Base-by-base conservation (phyloP, 1,140 invertebrate species). In the Lethocerus indicus region DNA sequence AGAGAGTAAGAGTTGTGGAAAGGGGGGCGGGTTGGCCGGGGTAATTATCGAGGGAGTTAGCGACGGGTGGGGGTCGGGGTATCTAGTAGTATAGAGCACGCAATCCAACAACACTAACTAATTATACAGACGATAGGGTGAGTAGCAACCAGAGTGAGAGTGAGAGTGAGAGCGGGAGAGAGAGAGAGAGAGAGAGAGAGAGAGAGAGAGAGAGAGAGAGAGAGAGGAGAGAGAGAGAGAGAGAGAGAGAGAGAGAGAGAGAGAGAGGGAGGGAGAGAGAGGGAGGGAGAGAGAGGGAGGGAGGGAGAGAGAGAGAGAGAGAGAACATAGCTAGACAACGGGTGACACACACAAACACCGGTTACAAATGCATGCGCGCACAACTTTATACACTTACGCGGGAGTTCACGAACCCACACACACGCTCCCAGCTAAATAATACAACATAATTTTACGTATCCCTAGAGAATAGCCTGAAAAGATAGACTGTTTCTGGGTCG, bases 251-350 rank as follows among this genome's bases (percentile, higher is more conserved):
- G 43, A 45, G 43, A 45, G 43, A 45, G 43, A 45, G 43, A 45
- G 43, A 45, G 43, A 45, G 43, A 45, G 43, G 32, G 43, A 45
- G 43, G 32, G 43, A 45, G 43, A 45, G 43, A 45, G 43, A 45
- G 43, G 32, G 43, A 45, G 43, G 32, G 43, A 45, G 43, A 45
- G 43, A 45, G 43, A 45, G 43, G 32, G 43, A 45, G 43, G 32
- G 43, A 45, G 43, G 32, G 43, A 45, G 43, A 45, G 43, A 45
- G 43, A 28, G 43, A 45, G 43, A 45, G 43, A 45, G 41, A 43
- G 41, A 43, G 41, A 43, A 24, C 23, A 9, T 9, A 9, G 29
- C 29, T 32, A 32, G n/a, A 32, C 7, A 32, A 9, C n/a, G n/a
- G n/a, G 29, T 9, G 9, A 9, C 29, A 9, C 29, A 32, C 7